These are phyloP conservation scores for Lasioglossum lativentre DNA, from an alignment of 2,888 invertebrate genomes.

Conservation along the genomic window DNA sequence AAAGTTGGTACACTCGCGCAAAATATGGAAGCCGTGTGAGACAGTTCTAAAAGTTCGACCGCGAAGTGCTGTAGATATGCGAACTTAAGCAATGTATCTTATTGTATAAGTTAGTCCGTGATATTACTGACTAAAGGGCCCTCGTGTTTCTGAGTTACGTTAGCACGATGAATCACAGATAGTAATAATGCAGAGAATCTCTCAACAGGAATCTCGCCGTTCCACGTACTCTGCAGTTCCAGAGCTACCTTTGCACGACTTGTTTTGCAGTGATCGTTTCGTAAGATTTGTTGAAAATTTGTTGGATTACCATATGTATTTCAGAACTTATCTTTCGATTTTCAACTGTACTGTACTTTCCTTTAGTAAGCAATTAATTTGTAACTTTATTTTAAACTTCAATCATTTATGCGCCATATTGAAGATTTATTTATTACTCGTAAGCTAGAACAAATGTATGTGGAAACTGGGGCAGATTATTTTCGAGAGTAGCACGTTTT, in stretches of 20 bases:
- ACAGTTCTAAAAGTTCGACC: constrained; percentile 33
- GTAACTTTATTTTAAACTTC: too few species aligned
- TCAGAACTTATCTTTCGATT: background rate
- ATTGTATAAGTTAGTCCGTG: constrained; percentile 42
- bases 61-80: constrained; percentile 26
- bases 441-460: too few species aligned
- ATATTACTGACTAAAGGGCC: constrained; percentile 39
- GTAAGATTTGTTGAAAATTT: background rate
- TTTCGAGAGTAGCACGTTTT: too few species aligned
- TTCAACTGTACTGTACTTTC: background rate
- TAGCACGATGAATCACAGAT: constrained; percentile 41
- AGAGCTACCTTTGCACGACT: constrained; percentile 19
- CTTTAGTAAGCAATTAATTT: too few species aligned
- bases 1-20: background rate
- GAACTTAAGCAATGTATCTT: constrained; percentile 47
- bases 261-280: background rate
- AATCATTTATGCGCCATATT: too few species aligned
- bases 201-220: constrained; percentile 19
- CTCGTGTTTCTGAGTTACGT: constrained; percentile 44
- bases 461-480: too few species aligned
- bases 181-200: constrained; percentile 23
- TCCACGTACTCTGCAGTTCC: constrained; percentile 8
- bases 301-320: background rate
- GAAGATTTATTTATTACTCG: too few species aligned
- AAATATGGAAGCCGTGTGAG: constrained; percentile 6